Evolutionary conservation across 2,797 vertebrate species (phyloP), one percentile per base, ranked within the genome.

Genomic region (Xiphorhynchus erythropygius): DNA sequence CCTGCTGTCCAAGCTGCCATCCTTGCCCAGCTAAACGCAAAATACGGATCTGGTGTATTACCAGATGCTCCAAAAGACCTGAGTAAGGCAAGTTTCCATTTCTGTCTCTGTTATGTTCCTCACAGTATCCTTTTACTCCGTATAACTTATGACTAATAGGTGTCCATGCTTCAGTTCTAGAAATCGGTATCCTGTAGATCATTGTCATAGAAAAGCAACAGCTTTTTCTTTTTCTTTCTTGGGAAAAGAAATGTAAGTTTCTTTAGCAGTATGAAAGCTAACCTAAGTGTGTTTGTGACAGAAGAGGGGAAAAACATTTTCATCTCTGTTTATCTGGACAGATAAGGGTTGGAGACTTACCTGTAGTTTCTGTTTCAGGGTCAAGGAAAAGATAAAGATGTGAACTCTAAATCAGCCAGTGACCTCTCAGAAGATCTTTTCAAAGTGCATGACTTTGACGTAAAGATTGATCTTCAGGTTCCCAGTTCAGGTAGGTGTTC

Each of bases 341-440:
- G 41, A 11, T 65, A 69, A 81, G 13, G 3, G 18, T 76, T 87
- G 23, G n/a, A 74, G 32, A 65, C 25, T 93, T 67, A 94, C 10
- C 7, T 89, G 33, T 74, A 64, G 11, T 89, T 94, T 93, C 87
- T 41, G 27, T 97, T 97, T 41, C 84, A 99, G 98, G 98, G 98
- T 96, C 98, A 98, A 90, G 78, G 97, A 73, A 99, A 99, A 97
- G 99, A 99, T 96, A 99, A 99, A 98, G 99, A 99, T 84, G 86
- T 98, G 95, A 98, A 98, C 94, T 97, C 98, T 87, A 99, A 99
- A 97, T 98, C 98, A 94, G 98, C 97, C 97, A 99, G 98, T 91
- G 99, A 99, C 97, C 99, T 99, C 97, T 99, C 99, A 19, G 99
- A 99, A 97, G 99, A 99, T 95, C 98, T 99, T 89, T 99, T 99